Base-by-base conservation (phyloP, 2,797 vertebrate species). In the Acridotheres tristis region DNA sequence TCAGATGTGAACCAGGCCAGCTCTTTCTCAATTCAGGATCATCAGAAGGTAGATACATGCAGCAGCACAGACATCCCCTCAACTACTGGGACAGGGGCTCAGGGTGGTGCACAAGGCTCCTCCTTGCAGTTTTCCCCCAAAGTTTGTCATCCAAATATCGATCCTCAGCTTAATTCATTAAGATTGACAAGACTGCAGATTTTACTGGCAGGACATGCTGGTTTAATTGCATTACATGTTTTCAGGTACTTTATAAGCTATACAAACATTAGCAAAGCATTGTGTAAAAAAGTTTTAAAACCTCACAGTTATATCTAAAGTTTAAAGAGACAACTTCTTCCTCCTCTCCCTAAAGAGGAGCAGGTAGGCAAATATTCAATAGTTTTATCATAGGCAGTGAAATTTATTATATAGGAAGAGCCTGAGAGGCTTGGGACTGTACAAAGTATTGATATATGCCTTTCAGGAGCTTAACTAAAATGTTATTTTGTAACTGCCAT, bases 401-500 rank as follows among this genome's bases (percentile, higher is more conserved):
- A 94, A 88, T 95, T 96, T 92, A 93, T 91, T 93, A 73, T 51
- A 82, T 26, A 26, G 92, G 79, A 94, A 85, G 40, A 68, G n/a
- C 43, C 62, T 62, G 68, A 92, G 91, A 91, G 91, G 47, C 65
- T 85, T 87, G 68, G 57, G 58, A 75, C 47, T 72, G 67, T 80
- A 85, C 71, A 45, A 3, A 2, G 72, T 90, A 94, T 88, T 96
- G 93, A 96, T 95, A 92, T 86, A 96, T 86, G 84, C 42, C 55
- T 94, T 96, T 82, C 66, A 79, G 66, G 80, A 93, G 76, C 80
- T 96, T 96, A 96, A 93, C 76, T 92, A 95, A 93, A 96, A 94
- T 68, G 77, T 95, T 95, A 94, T 93, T 94, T 93, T 90, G 84
- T 89, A 90, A 91, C 93, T 90, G 55, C 80, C 65, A 85, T 95